Evolutionary conservation across 2,888 invertebrate species (phyloP), one percentile per base, ranked within the genome.

Genomic region (Drosophila kuntzei): DNA sequence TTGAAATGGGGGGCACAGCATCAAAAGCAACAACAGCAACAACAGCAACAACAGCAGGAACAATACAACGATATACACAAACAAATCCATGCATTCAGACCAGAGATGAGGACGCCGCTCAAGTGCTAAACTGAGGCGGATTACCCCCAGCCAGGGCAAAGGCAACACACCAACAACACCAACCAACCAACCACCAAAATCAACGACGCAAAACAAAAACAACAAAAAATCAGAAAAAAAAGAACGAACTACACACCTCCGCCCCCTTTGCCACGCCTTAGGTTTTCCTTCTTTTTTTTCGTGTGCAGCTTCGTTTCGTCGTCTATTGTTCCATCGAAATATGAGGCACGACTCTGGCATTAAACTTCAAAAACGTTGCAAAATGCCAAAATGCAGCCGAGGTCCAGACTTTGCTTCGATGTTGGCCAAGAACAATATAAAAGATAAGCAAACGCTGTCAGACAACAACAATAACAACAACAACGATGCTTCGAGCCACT

Each of bases 281-380:
- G 66, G 71, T 67, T 77, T 61, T 61, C 61, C 18, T 18, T 49
- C 20, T 43, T 32, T 12, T 9, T 22, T 43, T 54, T 32, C 25
- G 51, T 68, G 51, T 39, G 43, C 43, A 50, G 49, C 36, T 68
- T 49, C 51, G 47, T 37, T 69, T 46, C 43, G 65, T 49, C 57
- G 80, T 88, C 81, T 82, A 82, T 82, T 82, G 81, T 82, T 82
- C 81, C 88, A 87, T 86, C 86, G 81, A 85, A 85, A 85, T 85
- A 85, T 85, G 85, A 89, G 89, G 85, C 85, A 85, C 85, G 85
- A 85, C 85, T 85, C 89, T 89, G 88, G 88, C 88, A 89, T 85
- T 85, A 87, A 89, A 83, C 83, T 83, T 83, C 79, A 80, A 79
- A 83, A 83, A 71, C 85, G 89, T 85, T 87, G 83, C 83, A 89